Evolutionary conservation across 2,888 invertebrate genomes (phyloP).

Genomic region (Acanthococcus lagerstroemiae): DNA sequence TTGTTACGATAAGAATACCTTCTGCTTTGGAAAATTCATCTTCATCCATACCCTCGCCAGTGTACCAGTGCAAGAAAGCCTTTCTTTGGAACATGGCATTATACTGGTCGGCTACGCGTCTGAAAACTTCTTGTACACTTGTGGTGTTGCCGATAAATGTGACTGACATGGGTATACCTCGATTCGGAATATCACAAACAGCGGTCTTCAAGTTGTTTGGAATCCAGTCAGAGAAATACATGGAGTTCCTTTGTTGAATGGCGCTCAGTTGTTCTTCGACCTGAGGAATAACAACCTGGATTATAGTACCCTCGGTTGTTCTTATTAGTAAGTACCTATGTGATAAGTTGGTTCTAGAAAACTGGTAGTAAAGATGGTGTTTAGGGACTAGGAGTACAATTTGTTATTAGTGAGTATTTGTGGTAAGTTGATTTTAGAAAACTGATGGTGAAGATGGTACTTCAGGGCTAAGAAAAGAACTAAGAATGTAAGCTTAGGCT

Average conservation of each 20-base stretch:
- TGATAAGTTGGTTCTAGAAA: no score
- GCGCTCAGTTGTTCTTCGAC: conserved; percentile 25
- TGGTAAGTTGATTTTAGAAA: no score
- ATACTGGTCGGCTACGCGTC: conserved; percentile 10
- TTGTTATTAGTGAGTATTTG: no score
- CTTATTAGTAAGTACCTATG: no score
- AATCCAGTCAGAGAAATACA: conserved; percentile 27
- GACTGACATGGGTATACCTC: conserved; percentile 23
- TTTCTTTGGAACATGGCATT: conserved; percentile 20
- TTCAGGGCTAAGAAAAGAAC: no score
- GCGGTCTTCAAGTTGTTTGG: conserved; percentile 25
- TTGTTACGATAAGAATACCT: background rate
- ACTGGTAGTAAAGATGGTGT: no score
- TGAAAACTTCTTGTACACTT: conserved; percentile 15
- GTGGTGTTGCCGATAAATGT: conserved; percentile 26
- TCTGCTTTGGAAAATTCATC: conserved; percentile 24
- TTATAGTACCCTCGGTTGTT: no score
- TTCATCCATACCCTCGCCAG: conserved; percentile 22
- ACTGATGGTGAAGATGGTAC: no score
- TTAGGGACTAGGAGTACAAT: no score
- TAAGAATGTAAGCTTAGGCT: no score
- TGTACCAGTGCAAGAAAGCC: conserved; percentile 24
- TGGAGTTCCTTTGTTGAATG: conserved; percentile 18
- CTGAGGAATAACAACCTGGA: background rate
- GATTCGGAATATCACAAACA: conserved; percentile 21